Evolutionary conservation across 2,888 invertebrate species (phyloP), one percentile per base, ranked within the genome.

Genomic region (Reticulitermes lucifugus): DNA sequence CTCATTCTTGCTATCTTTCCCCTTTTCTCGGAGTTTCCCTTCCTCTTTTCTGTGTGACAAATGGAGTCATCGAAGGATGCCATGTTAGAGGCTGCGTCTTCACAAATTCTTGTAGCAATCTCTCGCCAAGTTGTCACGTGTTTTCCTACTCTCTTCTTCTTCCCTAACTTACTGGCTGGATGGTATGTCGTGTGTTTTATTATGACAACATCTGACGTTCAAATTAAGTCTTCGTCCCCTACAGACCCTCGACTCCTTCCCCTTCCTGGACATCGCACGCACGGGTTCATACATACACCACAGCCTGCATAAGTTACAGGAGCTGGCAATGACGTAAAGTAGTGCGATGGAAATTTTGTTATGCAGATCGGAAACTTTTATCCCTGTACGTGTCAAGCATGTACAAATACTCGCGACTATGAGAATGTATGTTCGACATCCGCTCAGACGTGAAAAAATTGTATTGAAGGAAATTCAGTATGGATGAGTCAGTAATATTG

Each of bases 181-280:
- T 46, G 46, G 43, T 21, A 25, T 55, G 79, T 51, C 80, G 80
- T 35, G 60, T 41, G 60, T 80, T 80, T 80, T 80, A 80, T 80
- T 80, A 80, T 80, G 80, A 60, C 55, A 80, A 80, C 80, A 80
- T 80, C 60, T 80, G 80, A 80, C 80, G 80, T 80, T 41, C 80
- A 60, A 60, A 80, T 80, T 80, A 80, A 80, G 80, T 80, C 80
- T 60, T 80, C 60, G 60, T 60, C 18, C 29, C 55, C 55, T 29
- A 25, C 51, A 51, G 51, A 51, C 41, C 25, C 51, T 43, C 51
- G 14, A 7, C 14, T 79, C 25, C 35, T 22, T 80, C 60, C 80
- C 79, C 29, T 55, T 41, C 41, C 35, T 41, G 43, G 43, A 21
- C 75, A 35, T 21, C 0, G 75, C 41, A 29, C 41, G 75, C 75